Evolutionary conservation across 2,113 vertebrate species (phyloP).

Genomic region (Carassius carassius): DNA sequence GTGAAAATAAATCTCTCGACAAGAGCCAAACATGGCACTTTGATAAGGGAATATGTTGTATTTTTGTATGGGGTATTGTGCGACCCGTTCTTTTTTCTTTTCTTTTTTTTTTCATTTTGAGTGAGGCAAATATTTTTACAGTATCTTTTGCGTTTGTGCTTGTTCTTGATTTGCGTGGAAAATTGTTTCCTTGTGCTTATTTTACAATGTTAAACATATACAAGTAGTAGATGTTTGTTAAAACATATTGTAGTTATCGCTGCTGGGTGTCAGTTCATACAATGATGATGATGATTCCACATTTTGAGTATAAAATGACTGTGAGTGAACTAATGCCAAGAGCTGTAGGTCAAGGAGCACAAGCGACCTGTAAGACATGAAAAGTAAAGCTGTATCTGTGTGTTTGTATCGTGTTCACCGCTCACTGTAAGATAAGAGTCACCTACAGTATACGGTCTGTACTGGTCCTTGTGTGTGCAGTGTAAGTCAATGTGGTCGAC

Average conservation of each 20-base stretch:
- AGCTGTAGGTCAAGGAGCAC: slow-evolving; percentile 36
- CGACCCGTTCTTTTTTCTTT: slow-evolving; percentile 80
- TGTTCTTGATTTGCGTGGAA: slow-evolving; percentile 74
- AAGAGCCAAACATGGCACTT: slow-evolving; percentile 78
- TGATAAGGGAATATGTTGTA: slow-evolving; percentile 87
- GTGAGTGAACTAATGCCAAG: slow-evolving; percentile 42
- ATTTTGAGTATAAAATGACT: slow-evolving; percentile 36
- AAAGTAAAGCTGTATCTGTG: slow-evolving; percentile 35
- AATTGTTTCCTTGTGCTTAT: slow-evolving; percentile 78
- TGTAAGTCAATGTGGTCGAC: slow-evolving; percentile 52
- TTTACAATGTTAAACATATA: slow-evolving; percentile 80
- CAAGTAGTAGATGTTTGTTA: slow-evolving; percentile 78
- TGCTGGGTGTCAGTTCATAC: slow-evolving; percentile 74
- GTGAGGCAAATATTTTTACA: slow-evolving; percentile 70
- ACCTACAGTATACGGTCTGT: slow-evolving; percentile 32
- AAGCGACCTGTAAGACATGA: slow-evolving; percentile 1
- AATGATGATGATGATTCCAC: slow-evolving; percentile 62
- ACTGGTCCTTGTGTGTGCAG: slow-evolving; percentile 50
- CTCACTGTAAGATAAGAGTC: slow-evolving; percentile 59
- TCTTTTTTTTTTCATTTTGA: slow-evolving; percentile 76
- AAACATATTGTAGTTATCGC: slow-evolving; percentile 69
- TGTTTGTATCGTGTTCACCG: slow-evolving; percentile 54
- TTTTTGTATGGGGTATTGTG: slow-evolving; percentile 91
- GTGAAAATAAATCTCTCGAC: slow-evolving; percentile 63
- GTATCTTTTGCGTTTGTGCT: slow-evolving; percentile 73